Base-by-base conservation (phyloP, 2,888 invertebrate species). In the Lottia gigantea region DNA sequence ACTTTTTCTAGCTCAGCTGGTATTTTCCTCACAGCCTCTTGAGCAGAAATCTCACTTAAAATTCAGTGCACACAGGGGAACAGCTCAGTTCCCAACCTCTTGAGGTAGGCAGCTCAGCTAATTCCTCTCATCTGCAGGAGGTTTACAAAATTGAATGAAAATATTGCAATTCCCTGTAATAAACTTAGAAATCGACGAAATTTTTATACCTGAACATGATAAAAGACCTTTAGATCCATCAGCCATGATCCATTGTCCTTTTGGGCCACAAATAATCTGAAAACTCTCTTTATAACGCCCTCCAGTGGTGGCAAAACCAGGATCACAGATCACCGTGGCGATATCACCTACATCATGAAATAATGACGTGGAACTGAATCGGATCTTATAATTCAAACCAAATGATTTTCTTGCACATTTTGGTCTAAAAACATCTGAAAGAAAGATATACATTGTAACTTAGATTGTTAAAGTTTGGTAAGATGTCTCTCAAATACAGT, bases 291-390 rank as follows among this genome's bases (percentile, higher is more conserved):
- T 66, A 46, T 66, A 66, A 14, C 26, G 26, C 1, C 23, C 31
- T 25, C 55, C 49, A 7, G 65, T 19, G 2, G 68, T 72, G 1
- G 72, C 70, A 63, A 73, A 79, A 61, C 76, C 78, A n/a, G 68
- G 65, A 19, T 74, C 71, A 71, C 81, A 81, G 25, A 71, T 62
- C 12, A 81, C 71, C 15, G 72, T 74, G 2, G 77, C 80, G n/a
- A 64, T 66, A 46, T 72, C 76, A 1, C 76, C 75, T 14, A 75
- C 73, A 66, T 71, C 71, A 23, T 55, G 55, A 14, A 23, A 55
- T 23, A 55, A 23, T 23, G 55, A 55, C 15, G 61, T 71, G 68
- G 25, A 70, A 68, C 26, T 61, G 70, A 49, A 72, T 68, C 45
- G 75, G 19, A 55, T 55, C 4, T 55, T 55, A 55, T 23, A 23